A percentile compares a stretch with the other conserved stretches of the same genome.
These are phyloP conservation scores for Agrotis ipsilon DNA, from an alignment of 2,888 invertebrate species.

Conservation along the genomic window DNA sequence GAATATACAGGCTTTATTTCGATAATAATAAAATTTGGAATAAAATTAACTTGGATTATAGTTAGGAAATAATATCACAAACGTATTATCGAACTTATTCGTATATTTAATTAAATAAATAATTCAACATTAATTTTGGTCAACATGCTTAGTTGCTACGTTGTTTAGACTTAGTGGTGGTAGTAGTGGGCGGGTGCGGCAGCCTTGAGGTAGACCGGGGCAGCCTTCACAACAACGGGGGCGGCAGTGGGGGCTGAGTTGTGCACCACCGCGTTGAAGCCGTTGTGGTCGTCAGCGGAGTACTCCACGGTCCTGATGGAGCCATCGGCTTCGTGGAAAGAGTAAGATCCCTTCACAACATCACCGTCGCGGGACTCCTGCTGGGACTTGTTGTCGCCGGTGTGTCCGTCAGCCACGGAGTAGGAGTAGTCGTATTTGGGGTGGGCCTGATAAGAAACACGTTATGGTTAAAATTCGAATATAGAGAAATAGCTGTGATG, in stretches of 20 bases:
- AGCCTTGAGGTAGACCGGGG: no score
- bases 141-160: no score
- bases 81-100: no score
- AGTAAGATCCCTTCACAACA: constrained; percentile 91
- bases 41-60: no score
- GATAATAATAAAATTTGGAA: no score
- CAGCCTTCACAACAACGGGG: no score
- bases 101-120: no score
- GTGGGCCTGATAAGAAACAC: constrained; percentile 80
- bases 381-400: constrained; percentile 92
- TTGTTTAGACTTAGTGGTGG: no score
- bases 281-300: constrained; percentile 88
- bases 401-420: constrained; percentile 90
- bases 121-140: no score
- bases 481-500: background rate
- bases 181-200: no score
- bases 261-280: constrained; percentile 84
- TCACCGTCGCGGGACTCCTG: constrained; percentile 91
- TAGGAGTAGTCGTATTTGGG: constrained; percentile 91
- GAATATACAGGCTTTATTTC: no score
- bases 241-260: constrained; percentile 83
- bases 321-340: constrained; percentile 87
- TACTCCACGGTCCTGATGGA: constrained; percentile 90
- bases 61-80: no score
- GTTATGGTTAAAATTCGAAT: background rate